These are phyloP conservation scores for Paraescarpia echinospica DNA, from an alignment of 1,140 invertebrate genomes.

Conservation along the genomic window DNA sequence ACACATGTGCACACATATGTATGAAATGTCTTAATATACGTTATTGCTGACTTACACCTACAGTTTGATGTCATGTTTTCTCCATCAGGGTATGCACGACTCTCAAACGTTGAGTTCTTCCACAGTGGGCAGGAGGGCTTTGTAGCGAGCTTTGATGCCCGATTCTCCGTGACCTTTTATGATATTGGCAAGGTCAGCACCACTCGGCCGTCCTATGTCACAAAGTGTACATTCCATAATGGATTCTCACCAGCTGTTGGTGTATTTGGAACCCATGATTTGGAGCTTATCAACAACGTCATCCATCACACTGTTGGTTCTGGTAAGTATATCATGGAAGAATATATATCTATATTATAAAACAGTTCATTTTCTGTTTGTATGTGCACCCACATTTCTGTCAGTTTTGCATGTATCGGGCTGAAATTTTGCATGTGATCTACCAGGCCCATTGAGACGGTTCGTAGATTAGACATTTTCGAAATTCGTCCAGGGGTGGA, in stretches of 20 bases:
- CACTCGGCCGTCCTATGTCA: conserved; percentile 38
- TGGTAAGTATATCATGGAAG: conserved; percentile 23
- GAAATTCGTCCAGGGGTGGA: no score
- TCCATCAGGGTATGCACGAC: conserved; percentile 41
- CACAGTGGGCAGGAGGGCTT: conserved; percentile 50
- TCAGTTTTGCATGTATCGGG: no score
- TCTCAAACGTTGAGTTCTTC: conserved; percentile 45
- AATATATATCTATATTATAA: no score
- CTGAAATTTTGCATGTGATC: no score
- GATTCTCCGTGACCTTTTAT: conserved; percentile 44
- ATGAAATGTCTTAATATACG: not conserved
- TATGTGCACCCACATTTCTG: no score
- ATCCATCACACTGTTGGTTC: conserved; percentile 30
- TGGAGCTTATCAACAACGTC: conserved; percentile 28
- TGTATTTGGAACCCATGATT: conserved; percentile 33
- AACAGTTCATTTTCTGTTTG: not conserved
- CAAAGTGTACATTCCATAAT: conserved; percentile 41
- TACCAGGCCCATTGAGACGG: no score
- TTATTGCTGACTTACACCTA: not conserved
- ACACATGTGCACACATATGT: not conserved
- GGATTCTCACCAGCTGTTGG: conserved; percentile 47
- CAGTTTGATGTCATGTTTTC: not conserved
- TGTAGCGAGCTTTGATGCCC: conserved; percentile 40
- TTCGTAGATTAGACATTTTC: no score
- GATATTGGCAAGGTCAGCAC: conserved; percentile 29